Evolutionary conservation across 2,888 invertebrate species (phyloP), one percentile per base, ranked within the genome.

Genomic region (Anaspis maculata): DNA sequence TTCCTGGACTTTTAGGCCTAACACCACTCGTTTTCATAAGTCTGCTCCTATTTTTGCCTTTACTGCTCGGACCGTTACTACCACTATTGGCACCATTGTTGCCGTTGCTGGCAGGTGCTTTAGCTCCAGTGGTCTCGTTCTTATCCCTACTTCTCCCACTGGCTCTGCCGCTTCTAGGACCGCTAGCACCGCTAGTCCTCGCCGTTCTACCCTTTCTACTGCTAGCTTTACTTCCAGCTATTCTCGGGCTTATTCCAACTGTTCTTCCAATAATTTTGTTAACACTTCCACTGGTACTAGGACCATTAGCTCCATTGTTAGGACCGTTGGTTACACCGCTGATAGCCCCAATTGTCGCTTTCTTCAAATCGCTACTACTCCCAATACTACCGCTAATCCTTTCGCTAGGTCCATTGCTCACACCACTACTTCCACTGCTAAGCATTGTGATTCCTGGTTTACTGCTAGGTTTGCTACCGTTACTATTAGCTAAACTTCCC

Each of bases 51-150:
- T 23, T 24, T 15, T 25, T 15, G 4, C 15, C 11, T 30, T n/a
- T 30, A 24, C 24, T 30, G 13, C 9, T 30, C 15, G 24, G 15
- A 7, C 24, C 24, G 3, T 24, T 30, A 3, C 7, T 30, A 10
- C 15, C 15, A 13, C 14, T 30, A 4, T 3, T 24, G 3, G 3
- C 15, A 9, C 29, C 29, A 22, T 21, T 29, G 6, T 13, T 22
- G 22, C 22, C 22, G 5, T 4, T 22, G 22, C 2, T 22, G 10
- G n/a, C n/a, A n/a, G 11, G n/a, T 4, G n/a, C 11, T n/a, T 22
- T 22, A 10, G 22, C 22, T 10, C 22, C 22, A 2, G 22, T 22
- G n/a, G n/a, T n/a, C 10, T 22, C 11, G n/a, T 22, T n/a, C 10
- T 22, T 22, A 11, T 11, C 22, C n/a, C 10, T 11, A 22, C 10